Evolutionary conservation across 1,140 invertebrate species (phyloP), one percentile per base, ranked within the genome.

Genomic region (Psilanteris sp.): DNA sequence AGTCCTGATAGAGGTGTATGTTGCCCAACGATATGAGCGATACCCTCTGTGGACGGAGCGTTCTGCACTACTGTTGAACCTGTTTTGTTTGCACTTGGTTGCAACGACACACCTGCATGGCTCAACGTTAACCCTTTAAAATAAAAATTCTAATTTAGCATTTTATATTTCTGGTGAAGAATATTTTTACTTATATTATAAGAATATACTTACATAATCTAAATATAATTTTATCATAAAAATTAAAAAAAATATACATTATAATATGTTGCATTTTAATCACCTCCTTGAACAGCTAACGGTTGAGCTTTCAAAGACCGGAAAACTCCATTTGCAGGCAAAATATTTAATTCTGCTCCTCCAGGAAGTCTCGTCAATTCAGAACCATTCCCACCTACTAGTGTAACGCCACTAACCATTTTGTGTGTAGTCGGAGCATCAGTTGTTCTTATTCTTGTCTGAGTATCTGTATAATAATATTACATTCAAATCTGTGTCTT

Each of bases 301-400:
- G 83, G 79, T 29, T 78, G 77, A 48, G 80, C 64, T 48, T 85
- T 86, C 11, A 84, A 79, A 15, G 84, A 84, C 66, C 83, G 82
- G 11, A 85, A 83, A 36, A 83, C 76, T 72, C 88, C 88, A 71
- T 88, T 89, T 27, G 88, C 87, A 3, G 87, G 88, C 10, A 89
- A 79, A 77, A 89, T 85, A 64, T 89, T 89, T 7, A 89, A 72
- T 59, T 89, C 88, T 0, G 88, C 87, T 10, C 87, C 87, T 26
- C 87, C 87, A 1, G 85, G 85, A 43, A 88, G 81, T 81, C 85
- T 84, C 1, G 84, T 85, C 36, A 86, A 78, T 76, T 85, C 86
- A 0, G 85, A 85, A 18, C 85, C 86, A 22, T 80, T 85, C 13
- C 87, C 83, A 27, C 87, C 87, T 16, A 88, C 83, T 5, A 89